Conservation (phyloP, 2,797 vertebrate genomes). For the Setipinna tenuifilis region DNA sequence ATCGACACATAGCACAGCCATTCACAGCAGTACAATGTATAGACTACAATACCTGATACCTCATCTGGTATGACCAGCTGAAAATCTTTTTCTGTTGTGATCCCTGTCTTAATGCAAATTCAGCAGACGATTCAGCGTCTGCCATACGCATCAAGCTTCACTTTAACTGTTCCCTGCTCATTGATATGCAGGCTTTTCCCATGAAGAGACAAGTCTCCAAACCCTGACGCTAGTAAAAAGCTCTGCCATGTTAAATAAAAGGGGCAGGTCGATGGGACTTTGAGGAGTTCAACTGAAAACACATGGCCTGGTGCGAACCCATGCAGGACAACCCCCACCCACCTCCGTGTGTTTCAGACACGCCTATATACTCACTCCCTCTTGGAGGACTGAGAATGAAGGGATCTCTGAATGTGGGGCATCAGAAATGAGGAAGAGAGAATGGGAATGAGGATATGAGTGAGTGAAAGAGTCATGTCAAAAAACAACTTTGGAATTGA, state of each 20-base stretch:
- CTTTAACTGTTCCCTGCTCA: not conserved
- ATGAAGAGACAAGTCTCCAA: not conserved
- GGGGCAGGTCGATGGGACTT: not conserved
- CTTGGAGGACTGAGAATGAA: not conserved
- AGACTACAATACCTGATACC: too few relatives aligned
- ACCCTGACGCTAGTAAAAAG: not conserved
- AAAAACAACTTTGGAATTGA: not conserved
- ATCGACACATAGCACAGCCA: too few relatives aligned
- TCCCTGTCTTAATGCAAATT: not conserved
- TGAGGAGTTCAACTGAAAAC: conserved; percentile 6
- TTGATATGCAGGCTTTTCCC: not conserved
- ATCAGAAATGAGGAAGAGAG: too few relatives aligned
- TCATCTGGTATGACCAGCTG: not conserved
- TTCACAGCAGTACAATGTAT: too few relatives aligned
- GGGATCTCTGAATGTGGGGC: too few relatives aligned
- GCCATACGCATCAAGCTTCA: not conserved
- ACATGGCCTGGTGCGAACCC: not conserved
- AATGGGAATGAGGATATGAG: too few relatives aligned
- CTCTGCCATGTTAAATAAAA: conserved; percentile 4
- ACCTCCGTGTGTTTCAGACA: not conserved
- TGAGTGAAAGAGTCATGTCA: conserved; percentile 36
- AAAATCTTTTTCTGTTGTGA: not conserved
- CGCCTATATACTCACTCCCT: not conserved
- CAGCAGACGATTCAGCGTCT: not conserved
- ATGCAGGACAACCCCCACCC: not conserved